Percentiles rank a stretch among this genome's conserved stretches.
phyloP scores from a whole-genome alignment of 2,113 vertebrate species.

The Todiramphus chloris region DNA sequence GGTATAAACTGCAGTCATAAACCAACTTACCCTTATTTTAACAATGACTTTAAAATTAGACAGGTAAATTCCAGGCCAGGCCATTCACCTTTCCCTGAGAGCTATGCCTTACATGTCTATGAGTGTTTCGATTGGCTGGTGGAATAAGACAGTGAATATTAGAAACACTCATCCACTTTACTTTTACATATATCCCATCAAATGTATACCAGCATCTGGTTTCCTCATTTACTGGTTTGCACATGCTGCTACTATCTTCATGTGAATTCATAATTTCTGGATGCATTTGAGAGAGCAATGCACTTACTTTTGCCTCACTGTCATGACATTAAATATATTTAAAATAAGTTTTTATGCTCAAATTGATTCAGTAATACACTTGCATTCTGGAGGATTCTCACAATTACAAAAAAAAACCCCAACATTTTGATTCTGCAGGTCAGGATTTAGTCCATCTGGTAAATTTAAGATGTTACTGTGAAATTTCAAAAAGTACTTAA shows the following conservation, averaged over 20 bases:
- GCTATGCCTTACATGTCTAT: not conserved
- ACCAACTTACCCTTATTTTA: not conserved
- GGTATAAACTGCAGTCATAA: not conserved
- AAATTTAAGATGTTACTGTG: slow-evolving; percentile 34
- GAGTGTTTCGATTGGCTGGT: not conserved
- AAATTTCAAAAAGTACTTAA: slow-evolving; percentile 34
- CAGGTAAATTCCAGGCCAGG: not conserved
- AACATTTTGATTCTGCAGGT: not conserved
- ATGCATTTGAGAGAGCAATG: not conserved
- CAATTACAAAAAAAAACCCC: not conserved
- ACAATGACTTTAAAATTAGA: not conserved
- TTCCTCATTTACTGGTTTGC: not conserved
- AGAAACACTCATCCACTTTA: not conserved
- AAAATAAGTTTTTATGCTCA: not conserved
- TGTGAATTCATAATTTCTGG: slow-evolving; percentile 9
- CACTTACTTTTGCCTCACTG: not conserved
- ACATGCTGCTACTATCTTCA: not conserved
- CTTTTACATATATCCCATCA: not conserved
- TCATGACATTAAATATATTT: slow-evolving; percentile 2
- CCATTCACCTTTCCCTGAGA: not conserved
- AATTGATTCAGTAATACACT: not conserved
- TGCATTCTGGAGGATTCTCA: not conserved
- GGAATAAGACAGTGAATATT: not conserved
- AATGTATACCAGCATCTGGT: not conserved
- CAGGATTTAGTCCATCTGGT: slow-evolving; percentile 19